phyloP scores from a whole-genome alignment of 53 echinoderm and acorn worm genomes.

The Luidia sarsii region DNA sequence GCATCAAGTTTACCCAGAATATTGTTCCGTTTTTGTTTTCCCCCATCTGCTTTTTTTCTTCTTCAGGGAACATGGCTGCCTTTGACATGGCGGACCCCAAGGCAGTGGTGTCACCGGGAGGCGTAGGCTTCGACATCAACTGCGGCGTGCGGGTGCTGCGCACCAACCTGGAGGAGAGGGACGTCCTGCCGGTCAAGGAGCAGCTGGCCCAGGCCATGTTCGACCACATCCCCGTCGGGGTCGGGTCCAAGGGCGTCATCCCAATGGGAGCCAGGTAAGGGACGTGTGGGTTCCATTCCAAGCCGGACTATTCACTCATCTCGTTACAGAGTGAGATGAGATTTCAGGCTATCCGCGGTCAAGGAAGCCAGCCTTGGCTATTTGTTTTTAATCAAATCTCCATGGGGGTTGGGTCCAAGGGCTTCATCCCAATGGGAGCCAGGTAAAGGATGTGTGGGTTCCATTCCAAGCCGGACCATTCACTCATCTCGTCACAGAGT shows the following conservation, averaged over 20 bases:
- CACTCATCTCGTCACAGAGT: too few relatives aligned
- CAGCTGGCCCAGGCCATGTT: slow-evolving; percentile 95
- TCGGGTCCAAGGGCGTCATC: slow-evolving; percentile 98
- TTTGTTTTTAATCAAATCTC: not conserved
- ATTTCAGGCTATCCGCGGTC: too few relatives aligned
- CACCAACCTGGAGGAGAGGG: slow-evolving; percentile 83
- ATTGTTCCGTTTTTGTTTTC: too few relatives aligned
- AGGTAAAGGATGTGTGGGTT: too few relatives aligned
- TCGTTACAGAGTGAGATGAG: too few relatives aligned
- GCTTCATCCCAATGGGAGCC: too few relatives aligned
- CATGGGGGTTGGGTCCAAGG: too few relatives aligned
- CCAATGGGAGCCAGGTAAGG: slow-evolving; percentile 92
- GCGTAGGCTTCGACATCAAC: slow-evolving; percentile 99
- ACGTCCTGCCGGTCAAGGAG: slow-evolving; percentile 92
- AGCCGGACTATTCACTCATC: not conserved
- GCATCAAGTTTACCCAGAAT: too few relatives aligned
- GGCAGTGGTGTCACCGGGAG: slow-evolving; percentile 95
- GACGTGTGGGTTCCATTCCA: not conserved
- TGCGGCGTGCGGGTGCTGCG: slow-evolving; percentile 95
- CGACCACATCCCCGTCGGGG: slow-evolving; percentile 98
- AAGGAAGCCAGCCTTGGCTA: too few relatives aligned
- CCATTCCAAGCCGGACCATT: too few relatives aligned
- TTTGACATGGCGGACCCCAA: slow-evolving; percentile 94
- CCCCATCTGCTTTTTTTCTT: too few relatives aligned
- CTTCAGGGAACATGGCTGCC: slow-evolving; percentile 99